A percentile compares a stretch with the other conserved stretches of the same genome.
phyloP scores from a whole-genome alignment of 2,113 vertebrate species.

The human (Homo sapiens) region GRCh38 chr17:61556001-61556500 shows the following conservation, averaged over 20 bases:
- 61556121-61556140: not conserved
- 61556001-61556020: not conserved
- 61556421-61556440: not conserved
- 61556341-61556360: not conserved
- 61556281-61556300: not conserved
- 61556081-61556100: not conserved
- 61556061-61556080: not conserved
- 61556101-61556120: not conserved
- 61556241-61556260: not conserved
- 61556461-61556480: not conserved
- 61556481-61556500: constrained; percentile 30
- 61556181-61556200: constrained; percentile 25
- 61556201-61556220: constrained; percentile 23
- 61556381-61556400: not conserved
- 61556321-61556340: not conserved
- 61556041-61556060: not conserved
- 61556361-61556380: not conserved
- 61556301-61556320: not conserved
- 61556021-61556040: not conserved
- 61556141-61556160: not conserved
- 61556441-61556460: not conserved
- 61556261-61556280: not conserved
- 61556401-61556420: not conserved
- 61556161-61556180: constrained; percentile 15
- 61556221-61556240: constrained; percentile 3